Conservation (phyloP, 2,888 invertebrate species). For the Lottia gigantea region DNA sequence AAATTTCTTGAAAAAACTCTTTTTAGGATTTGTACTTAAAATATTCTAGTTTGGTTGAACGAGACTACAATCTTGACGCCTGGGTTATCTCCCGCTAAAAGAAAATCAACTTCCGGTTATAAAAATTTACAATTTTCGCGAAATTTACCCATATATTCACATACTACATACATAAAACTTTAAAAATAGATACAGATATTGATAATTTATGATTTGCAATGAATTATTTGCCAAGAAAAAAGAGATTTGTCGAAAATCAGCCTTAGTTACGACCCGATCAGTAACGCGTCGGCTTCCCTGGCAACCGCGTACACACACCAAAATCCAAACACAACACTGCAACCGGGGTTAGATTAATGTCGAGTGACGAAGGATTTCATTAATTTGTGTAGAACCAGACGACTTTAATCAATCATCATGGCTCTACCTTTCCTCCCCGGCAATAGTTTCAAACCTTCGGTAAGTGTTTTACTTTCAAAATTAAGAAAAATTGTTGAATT, state of each 20-base stretch:
- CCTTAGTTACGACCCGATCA: background rate
- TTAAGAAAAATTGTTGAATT: background rate
- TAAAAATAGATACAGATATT: no score
- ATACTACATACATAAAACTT: no score
- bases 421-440: slow-evolving; percentile 67
- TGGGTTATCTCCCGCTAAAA: no score
- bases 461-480: slow-evolving; percentile 24
- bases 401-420: slow-evolving; percentile 45
- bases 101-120: no score
- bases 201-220: no score
- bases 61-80: no score
- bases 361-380: background rate
- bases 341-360: slow-evolving; percentile 2
- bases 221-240: no score
- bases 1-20: no score
- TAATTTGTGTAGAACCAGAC: slow-evolving; percentile 1
- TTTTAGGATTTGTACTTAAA: no score
- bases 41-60: no score
- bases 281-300: slow-evolving; percentile 13
- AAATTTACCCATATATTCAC: no score
- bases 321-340: background rate
- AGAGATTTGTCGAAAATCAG: background rate
- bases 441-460: slow-evolving; percentile 64
- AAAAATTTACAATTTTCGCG: no score
- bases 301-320: slow-evolving; percentile 14